A percentile compares a stretch with the other conserved stretches of the same genome.
phyloP scores from a whole-genome alignment of 2,888 invertebrate species.

The Drosophila trichaetosa region DNA sequence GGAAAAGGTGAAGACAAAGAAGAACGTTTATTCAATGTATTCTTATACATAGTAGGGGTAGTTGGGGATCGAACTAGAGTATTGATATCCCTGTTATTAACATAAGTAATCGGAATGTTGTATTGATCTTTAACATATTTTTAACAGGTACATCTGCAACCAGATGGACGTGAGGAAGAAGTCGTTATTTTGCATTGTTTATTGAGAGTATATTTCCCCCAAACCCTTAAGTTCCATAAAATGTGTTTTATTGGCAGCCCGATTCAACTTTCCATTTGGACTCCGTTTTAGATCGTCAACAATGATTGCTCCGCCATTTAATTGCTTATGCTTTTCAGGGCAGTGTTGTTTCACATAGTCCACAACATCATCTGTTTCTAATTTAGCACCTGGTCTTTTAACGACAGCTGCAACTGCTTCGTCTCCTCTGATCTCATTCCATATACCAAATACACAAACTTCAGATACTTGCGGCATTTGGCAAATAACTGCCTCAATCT shows the following conservation, averaged over 20 bases:
- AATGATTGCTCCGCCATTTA: conserved; percentile 59
- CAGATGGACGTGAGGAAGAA: neutral
- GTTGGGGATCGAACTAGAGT: too few species aligned
- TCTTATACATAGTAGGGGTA: too few species aligned
- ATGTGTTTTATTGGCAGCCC: conserved; percentile 42
- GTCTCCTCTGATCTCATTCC: conserved; percentile 54
- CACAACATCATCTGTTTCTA: conserved; percentile 42
- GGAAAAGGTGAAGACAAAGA: too few species aligned
- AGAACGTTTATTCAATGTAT: too few species aligned
- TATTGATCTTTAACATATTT: too few species aligned
- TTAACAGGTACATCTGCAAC: neutral
- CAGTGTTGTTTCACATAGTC: conserved; percentile 38
- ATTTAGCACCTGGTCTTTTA: conserved; percentile 3
- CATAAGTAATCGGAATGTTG: too few species aligned
- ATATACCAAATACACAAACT: conserved; percentile 72
- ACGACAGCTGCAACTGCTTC: conserved; percentile 73
- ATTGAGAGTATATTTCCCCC: neutral
- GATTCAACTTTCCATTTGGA: conserved; percentile 52
- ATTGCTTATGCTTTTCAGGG: conserved; percentile 42
- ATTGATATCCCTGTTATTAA: too few species aligned
- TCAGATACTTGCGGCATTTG: conserved; percentile 62
- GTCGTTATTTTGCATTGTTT: neutral
- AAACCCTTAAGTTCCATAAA: conserved; percentile 19
- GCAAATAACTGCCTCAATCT: conserved; percentile 66
- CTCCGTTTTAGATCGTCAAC: conserved; percentile 51